Base-by-base conservation (phyloP, 2,113 vertebrate species). In the Jacana jacana region DNA sequence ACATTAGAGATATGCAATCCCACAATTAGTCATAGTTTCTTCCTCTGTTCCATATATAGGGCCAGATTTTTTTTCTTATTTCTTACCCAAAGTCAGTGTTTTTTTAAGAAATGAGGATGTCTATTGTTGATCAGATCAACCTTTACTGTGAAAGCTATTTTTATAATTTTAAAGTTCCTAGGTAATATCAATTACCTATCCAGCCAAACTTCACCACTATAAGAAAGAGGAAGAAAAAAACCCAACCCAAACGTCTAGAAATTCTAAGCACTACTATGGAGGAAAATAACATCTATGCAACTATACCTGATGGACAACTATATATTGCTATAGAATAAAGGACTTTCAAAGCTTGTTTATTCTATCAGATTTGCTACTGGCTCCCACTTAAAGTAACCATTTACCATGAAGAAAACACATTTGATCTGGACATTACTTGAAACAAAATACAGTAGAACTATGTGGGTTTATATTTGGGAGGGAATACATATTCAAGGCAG, bases 81-180 rank as follows among this genome's bases (percentile, higher is more conserved):
- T 17, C 6, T 86, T 86, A 22, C 5, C 3, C 2, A 6, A 76
- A 61, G 8, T 37, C 24, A 70, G 10, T 44, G 3, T 0, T 27
- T 35, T 35, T 66, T 58, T 54, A 72, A 65, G 16, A 73, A 75
- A 73, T 58, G 9, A 70, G 31, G 13, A 19, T 64, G 4, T 1
- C 9, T 2, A 20, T 11, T 46, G 5, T 15, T 79, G 30, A 60
- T 72, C 4, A 66, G 9, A 35, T 24, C 25, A 69, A 6, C 6
- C 4, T 55, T 39, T 79, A 22, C 5, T 48, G 7, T 35, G 19
- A 77, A 44, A 19, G 8, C 3, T 27, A 76, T 0, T 0, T 28
- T 57, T 57, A 35, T 31, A 3, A 52, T 49, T 69, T 61, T 66
- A 20, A 5, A 27, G 11, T n/a, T 91, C 27, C 22, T 19, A 46